These are phyloP conservation scores for Fratercula arctica DNA, from an alignment of 2,797 vertebrate species.

Conservation along the genomic window DNA sequence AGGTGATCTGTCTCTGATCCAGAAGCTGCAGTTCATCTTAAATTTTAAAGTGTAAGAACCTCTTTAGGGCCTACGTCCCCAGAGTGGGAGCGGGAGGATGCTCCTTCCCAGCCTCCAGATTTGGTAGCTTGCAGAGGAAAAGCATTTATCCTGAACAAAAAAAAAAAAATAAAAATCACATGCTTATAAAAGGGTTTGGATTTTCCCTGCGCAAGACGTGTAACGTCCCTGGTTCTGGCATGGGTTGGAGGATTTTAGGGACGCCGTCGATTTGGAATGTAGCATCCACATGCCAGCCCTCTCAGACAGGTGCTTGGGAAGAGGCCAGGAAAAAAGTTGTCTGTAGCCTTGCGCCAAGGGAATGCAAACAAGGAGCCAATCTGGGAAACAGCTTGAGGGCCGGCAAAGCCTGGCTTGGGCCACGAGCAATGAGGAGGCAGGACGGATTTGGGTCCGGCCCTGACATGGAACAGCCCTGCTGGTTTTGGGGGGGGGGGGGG, in stretches of 20 bases:
- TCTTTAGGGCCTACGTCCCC: neutral
- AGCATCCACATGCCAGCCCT: neutral
- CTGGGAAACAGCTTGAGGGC: neutral
- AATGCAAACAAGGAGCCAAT: neutral
- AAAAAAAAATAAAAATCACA: neutral
- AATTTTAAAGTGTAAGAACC: neutral
- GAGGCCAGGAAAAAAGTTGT: slow-evolving; percentile 20
- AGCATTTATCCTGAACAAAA: neutral
- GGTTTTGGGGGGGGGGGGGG: neutral
- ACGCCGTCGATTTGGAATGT: accelerated
- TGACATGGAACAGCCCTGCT: accelerated
- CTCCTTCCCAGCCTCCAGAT: neutral
- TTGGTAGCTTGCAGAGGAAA: neutral
- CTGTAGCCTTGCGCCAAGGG: neutral
- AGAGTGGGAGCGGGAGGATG: neutral
- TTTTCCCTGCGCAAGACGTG: neutral
- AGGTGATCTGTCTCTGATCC: neutral
- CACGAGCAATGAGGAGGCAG: accelerated
- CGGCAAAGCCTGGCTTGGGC: neutral
- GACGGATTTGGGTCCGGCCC: accelerated
- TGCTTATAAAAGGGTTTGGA: neutral
- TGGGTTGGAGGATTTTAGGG: neutral
- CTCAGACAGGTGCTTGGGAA: slow-evolving; percentile 33
- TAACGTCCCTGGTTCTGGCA: neutral
- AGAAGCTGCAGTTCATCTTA: neutral